A percentile compares a stretch with the other conserved stretches of the same genome.
These are phyloP conservation scores for Xylota segnis DNA, from an alignment of 2,888 invertebrate species.

Conservation along the genomic window DNA sequence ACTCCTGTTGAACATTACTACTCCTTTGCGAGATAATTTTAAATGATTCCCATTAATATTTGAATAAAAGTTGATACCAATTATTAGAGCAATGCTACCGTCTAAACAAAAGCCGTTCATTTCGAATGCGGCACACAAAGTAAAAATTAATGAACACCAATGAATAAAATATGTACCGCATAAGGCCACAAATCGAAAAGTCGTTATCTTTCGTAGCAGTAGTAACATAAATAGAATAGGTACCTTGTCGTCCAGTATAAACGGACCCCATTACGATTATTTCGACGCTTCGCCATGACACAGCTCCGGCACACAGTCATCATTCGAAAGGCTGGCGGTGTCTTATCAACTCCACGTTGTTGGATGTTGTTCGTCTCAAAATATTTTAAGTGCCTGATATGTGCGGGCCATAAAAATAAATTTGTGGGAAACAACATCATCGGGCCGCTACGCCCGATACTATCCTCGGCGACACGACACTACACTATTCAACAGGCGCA, in stretches of 20 bases:
- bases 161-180: conserved; percentile 51
- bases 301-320: conserved; percentile 40
- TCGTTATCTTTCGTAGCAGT: conserved; percentile 49
- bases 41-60: conserved; percentile 46
- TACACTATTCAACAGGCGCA: conserved; percentile 72
- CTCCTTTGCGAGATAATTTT: conserved; percentile 28
- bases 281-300: conserved; percentile 55
- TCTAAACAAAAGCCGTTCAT: not conserved
- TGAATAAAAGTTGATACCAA: conserved; percentile 37
- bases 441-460: conserved; percentile 41
- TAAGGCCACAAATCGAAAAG: conserved; percentile 38
- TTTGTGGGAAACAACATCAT: conserved; percentile 75
- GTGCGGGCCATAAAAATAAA: conserved; percentile 72
- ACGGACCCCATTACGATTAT: conserved; percentile 71
- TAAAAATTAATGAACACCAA: conserved; percentile 45
- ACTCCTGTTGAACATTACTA: conserved; percentile 8
- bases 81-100: conserved; percentile 31
- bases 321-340: conserved; percentile 21
- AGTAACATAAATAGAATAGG: conserved; percentile 64
- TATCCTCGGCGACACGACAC: conserved; percentile 49
- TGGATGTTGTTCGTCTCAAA: conserved; percentile 72
- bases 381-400: conserved; percentile 76
- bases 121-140: conserved; percentile 21
- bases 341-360: conserved; percentile 72
- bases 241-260: conserved; percentile 52